These are phyloP conservation scores for Hybos culiciformis DNA, from an alignment of 2,888 invertebrate species.

Conservation along the genomic window DNA sequence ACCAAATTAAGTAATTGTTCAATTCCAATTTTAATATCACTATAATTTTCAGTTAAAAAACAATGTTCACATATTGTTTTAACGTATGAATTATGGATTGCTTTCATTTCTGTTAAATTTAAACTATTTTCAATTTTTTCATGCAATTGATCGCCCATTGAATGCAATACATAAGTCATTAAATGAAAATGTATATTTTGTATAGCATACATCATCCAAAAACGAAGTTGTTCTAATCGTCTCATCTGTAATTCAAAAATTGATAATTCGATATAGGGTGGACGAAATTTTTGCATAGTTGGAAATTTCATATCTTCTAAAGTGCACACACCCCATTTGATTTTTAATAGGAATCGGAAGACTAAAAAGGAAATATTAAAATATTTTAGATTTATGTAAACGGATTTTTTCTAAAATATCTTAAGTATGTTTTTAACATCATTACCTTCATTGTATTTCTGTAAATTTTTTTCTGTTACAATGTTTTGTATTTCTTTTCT, in stretches of 20 bases:
- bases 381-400: background rate
- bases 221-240: slow-evolving; percentile 39
- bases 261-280: slow-evolving; percentile 23
- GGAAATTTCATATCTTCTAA: slow-evolving; percentile 37
- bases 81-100: slow-evolving; percentile 30
- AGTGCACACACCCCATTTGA: slow-evolving; percentile 42
- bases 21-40: slow-evolving; percentile 18
- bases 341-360: slow-evolving; percentile 39
- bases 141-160: slow-evolving; percentile 26
- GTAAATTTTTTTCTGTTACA: slow-evolving; percentile 21
- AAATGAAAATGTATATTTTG: slow-evolving; percentile 40
- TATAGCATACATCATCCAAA: slow-evolving; percentile 41
- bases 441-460: slow-evolving; percentile 25
- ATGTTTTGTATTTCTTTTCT: slow-evolving; percentile 23
- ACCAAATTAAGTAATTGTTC: slow-evolving; percentile 30
- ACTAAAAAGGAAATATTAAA: slow-evolving; percentile 18
- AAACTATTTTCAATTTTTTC: slow-evolving; percentile 21
- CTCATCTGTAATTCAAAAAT: slow-evolving; percentile 29
- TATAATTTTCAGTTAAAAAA: slow-evolving; percentile 19
- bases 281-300: slow-evolving; percentile 17
- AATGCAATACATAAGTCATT: slow-evolving; percentile 37
- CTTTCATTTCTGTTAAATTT: slow-evolving; percentile 26
- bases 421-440: background rate
- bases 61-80: slow-evolving; percentile 26
- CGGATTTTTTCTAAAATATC: background rate